Conservation (phyloP, 2,888 invertebrate genomes). For the Mythimna vitellina region DNA sequence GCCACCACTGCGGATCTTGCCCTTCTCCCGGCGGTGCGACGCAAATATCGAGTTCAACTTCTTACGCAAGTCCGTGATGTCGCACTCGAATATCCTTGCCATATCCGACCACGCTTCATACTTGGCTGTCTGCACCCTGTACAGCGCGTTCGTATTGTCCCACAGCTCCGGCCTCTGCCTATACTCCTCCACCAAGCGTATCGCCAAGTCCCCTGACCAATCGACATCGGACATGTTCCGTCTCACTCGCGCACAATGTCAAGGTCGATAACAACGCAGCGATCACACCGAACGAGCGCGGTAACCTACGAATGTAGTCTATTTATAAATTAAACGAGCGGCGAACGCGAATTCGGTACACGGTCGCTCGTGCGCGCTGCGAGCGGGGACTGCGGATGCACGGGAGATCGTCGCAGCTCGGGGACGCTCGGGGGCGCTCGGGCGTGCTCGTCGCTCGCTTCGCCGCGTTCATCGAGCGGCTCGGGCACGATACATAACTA, state of each 20-base stretch:
- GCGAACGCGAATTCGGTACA: conserved; percentile 65
- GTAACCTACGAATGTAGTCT: conserved; percentile 46
- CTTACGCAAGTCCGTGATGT: conserved; percentile 80
- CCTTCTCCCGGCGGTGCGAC: conserved; percentile 83
- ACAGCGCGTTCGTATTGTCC: conserved; percentile 76
- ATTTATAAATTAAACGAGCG: conserved; percentile 70
- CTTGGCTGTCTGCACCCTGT: conserved; percentile 78
- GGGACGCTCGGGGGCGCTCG: conserved; percentile 69
- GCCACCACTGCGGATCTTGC: conserved; percentile 78
- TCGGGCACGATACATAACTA: conserved; percentile 51
- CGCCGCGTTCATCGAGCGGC: conserved; percentile 54
- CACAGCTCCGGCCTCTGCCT: conserved; percentile 77
- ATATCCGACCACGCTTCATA: conserved; percentile 81
- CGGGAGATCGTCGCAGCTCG: conserved; percentile 64
- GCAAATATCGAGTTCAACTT: conserved; percentile 86
- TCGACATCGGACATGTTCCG: conserved; percentile 74
- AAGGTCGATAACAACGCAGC: conserved; percentile 48
- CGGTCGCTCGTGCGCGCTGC: conserved; percentile 67
- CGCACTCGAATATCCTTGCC: conserved; percentile 79
- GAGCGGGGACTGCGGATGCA: conserved; percentile 66
- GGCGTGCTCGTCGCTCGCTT: conserved; percentile 59
- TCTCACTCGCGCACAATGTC: conserved; percentile 54
- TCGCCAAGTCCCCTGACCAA: conserved; percentile 80
- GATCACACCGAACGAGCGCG: conserved; percentile 28
- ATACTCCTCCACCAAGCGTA: conserved; percentile 79